Evolutionary conservation across 1,140 invertebrate genomes (phyloP).

Genomic region (Eciton burchellii): DNA sequence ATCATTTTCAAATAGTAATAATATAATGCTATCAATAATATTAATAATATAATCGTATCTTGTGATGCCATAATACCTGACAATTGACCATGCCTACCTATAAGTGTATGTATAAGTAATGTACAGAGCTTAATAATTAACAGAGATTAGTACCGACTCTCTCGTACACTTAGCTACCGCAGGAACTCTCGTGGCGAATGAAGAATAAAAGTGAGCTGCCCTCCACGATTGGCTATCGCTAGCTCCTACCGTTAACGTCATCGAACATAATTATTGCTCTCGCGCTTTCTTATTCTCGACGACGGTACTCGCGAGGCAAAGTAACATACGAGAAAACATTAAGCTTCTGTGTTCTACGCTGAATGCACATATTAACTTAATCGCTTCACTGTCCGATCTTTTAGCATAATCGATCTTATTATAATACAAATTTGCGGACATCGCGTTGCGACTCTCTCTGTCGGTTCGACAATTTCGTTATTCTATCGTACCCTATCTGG

Average conservation of each 20-base stretch:
- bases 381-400: not conserved
- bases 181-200: constrained; percentile 64
- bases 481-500: too few species aligned
- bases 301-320: too few species aligned
- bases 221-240: not conserved
- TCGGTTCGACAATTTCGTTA: not conserved
- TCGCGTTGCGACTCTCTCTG: not conserved
- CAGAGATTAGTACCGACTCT: constrained; percentile 62
- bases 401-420: not conserved
- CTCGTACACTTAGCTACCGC: constrained; percentile 50
- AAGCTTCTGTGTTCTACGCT: constrained; percentile 22
- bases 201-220: constrained; percentile 51
- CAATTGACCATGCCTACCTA: constrained; percentile 66
- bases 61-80: constrained; percentile 66
- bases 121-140: constrained; percentile 68
- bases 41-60: constrained; percentile 59
- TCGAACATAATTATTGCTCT: too few species aligned
- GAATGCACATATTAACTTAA: constrained; percentile 32
- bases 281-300: too few species aligned
- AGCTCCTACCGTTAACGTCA: not conserved
- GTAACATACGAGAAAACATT: constrained; percentile 14
- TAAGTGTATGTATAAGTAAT: constrained; percentile 56
- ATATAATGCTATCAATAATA: constrained; percentile 48
- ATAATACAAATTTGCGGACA: not conserved
- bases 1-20: constrained; percentile 61